These are phyloP conservation scores for Adelosebastes latens DNA, from an alignment of 2,797 vertebrate species.

Conservation along the genomic window DNA sequence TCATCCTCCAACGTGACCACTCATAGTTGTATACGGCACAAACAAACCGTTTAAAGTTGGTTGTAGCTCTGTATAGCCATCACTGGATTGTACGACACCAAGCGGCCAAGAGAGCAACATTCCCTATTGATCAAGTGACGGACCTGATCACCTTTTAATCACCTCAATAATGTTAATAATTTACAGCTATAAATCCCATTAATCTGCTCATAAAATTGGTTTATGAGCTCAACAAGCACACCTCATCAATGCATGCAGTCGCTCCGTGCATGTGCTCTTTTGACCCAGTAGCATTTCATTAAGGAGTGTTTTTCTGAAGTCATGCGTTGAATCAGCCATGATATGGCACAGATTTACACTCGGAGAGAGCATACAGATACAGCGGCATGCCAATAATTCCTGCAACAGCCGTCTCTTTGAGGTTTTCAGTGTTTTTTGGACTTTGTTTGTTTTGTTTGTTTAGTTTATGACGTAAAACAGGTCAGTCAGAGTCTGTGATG, in stretches of 20 bases:
- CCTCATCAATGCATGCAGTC: neutral
- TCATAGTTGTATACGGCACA: conserved; percentile 23
- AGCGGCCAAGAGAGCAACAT: neutral
- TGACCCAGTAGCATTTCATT: neutral
- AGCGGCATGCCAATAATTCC: conserved; percentile 18
- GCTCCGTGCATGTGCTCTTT: neutral
- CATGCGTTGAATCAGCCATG: neutral
- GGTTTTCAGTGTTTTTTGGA: conserved; percentile 34
- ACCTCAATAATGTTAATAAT: conserved; percentile 7
- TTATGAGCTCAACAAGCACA: conserved; percentile 32
- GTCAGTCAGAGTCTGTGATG: neutral
- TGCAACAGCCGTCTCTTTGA: neutral
- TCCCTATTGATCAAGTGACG: neutral
- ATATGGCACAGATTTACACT: neutral
- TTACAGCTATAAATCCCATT: conserved; percentile 47
- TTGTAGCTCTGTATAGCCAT: neutral
- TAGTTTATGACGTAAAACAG: neutral
- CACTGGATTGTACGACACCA: neutral
- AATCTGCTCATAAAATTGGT: conserved; percentile 49
- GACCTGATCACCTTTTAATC: conserved; percentile 9
- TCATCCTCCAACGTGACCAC: conserved; percentile 70
- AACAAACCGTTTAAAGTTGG: conserved; percentile 29
- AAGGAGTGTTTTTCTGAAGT: neutral
- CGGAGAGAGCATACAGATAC: neutral
- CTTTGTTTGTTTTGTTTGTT: conserved; percentile 46